Evolutionary conservation across 2,888 invertebrate species (phyloP), one percentile per base, ranked within the genome.

Genomic region (Vesta saturnalis): DNA sequence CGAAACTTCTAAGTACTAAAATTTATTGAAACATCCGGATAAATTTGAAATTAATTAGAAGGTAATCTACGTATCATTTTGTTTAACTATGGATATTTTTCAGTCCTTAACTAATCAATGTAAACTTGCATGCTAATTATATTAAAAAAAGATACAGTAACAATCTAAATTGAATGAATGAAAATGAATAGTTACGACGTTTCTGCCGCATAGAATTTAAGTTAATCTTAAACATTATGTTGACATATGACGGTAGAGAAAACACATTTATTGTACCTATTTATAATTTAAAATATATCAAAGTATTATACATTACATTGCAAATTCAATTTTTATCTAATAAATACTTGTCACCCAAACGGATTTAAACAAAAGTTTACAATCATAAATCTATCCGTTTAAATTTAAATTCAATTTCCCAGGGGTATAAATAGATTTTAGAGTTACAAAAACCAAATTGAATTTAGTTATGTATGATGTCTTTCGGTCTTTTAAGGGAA

Each of bases 391-490:
- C 63, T 49, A 56, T 56, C 63, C 18, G 46, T 47, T 63, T 63
- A 57, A 56, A 63, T 63, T 57, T 63, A 63, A 63, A 63, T 63
- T 63, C 57, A 57, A 63, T 63, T 63, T 63, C 57, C 63, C 46
- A 22, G 8, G 49, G 18, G 63, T 57, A 49, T 57, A 63, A 63
- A 63, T 63, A 63, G 56, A 57, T 63, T 63, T 56, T 19, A 57
- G 47, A 21, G 23, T 57, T 23, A 56, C 63, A 57, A 63, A 63
- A 63, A 63, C 63, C 19, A 16, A 63, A 56, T 63, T 63, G 63
- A 63, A 63, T 62, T 56, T 30, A 62, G 62, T 62, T 63, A 63
- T 47, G 19, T 63, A 63, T 56, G 63, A 57, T 23, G 46, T 63
- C 63, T 57, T 63, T 22, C 57, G 6, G 39, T 39, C 39, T 8